phyloP scores from a whole-genome alignment of 2,888 invertebrate genomes.

The Pristionchus japonicus region DNA sequence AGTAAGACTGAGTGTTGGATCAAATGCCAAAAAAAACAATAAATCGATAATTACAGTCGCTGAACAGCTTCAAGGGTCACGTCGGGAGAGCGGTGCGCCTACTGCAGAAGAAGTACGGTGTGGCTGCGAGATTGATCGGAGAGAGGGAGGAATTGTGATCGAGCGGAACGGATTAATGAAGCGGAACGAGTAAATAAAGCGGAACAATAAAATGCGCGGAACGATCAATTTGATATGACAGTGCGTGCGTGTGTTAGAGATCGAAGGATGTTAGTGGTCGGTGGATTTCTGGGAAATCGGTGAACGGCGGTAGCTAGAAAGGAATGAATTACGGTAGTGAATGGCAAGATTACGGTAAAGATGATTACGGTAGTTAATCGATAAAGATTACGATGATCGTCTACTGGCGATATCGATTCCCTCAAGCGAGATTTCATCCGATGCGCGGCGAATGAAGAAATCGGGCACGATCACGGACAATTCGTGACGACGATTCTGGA shows the following conservation, averaged over 20 bases:
- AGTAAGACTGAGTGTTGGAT: not conserved
- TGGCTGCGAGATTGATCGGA: constrained; percentile 33
- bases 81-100: constrained; percentile 14
- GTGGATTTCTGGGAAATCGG: constrained; percentile 24
- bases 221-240: constrained; percentile 11
- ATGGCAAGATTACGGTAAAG: too few species aligned
- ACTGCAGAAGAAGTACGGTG: constrained; percentile 45
- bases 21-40: not conserved
- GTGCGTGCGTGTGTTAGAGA: not conserved
- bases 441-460: constrained; percentile 60
- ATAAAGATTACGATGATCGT: constrained; percentile 32
- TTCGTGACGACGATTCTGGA: constrained; percentile 52
- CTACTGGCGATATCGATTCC: constrained; percentile 36
- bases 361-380: not conserved
- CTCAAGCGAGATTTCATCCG: constrained; percentile 48
- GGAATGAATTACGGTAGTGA: not conserved
- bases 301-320: constrained; percentile 30
- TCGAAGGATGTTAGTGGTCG: not conserved
- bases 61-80: constrained; percentile 33
- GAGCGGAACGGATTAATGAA: not conserved
- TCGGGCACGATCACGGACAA: constrained; percentile 60
- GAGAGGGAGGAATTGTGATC: constrained; percentile 46
- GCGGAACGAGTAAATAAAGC: not conserved
- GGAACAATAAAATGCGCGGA: not conserved
- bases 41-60: not conserved